These are phyloP conservation scores for Hydrochoerus hydrochaeris DNA, from an alignment of 2,113 vertebrate genomes.

Conservation along the genomic window DNA sequence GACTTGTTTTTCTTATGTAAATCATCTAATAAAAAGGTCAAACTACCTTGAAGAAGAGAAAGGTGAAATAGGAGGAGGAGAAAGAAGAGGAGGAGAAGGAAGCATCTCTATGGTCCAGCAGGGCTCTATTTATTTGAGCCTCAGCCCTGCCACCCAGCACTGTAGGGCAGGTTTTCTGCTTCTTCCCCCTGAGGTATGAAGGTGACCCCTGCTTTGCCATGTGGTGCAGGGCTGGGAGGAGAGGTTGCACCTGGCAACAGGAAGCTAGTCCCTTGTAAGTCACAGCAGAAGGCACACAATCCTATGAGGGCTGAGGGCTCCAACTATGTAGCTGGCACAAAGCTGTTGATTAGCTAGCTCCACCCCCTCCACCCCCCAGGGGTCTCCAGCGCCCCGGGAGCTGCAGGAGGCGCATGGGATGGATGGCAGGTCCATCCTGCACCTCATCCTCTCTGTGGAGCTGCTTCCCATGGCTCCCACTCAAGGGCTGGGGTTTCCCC, in stretches of 20 bases:
- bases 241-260: neutral
- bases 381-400: too few species aligned
- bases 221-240: neutral
- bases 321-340: fast-evolving
- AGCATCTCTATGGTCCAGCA: neutral
- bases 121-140: neutral
- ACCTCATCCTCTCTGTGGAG: neutral
- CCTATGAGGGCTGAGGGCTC: neutral
- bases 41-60: neutral
- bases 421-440: neutral
- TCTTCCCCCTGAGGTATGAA: neutral
- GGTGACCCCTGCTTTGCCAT: neutral
- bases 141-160: neutral
- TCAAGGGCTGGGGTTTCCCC: neutral
- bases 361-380: too few species aligned
- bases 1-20: neutral
- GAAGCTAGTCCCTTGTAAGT: neutral
- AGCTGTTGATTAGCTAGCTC: neutral
- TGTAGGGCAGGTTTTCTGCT: fast-evolving
- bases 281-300: fast-evolving
- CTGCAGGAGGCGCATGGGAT: neutral
- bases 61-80: neutral
- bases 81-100: neutral
- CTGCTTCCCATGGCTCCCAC: fast-evolving
- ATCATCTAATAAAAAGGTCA: neutral